Evolutionary conservation across 2,888 invertebrate species (phyloP).

Genomic region (Eupithecia subfuscata): DNA sequence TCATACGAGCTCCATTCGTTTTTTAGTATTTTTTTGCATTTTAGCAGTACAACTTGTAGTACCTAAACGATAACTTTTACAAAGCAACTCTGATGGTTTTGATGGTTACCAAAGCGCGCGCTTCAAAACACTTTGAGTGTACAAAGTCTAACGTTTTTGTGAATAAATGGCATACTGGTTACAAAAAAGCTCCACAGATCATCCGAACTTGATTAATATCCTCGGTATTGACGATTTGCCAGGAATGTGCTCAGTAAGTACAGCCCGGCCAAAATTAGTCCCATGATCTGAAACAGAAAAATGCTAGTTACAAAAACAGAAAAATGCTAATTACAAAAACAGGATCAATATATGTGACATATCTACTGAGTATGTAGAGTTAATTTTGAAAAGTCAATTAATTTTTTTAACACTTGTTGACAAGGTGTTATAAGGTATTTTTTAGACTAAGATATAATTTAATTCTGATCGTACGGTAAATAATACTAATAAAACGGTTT

Average conservation of each 20-base stretch:
- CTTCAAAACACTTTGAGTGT: background rate
- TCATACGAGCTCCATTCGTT: background rate
- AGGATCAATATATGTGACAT: no score
- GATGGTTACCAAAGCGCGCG: background rate
- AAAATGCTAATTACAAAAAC: background rate
- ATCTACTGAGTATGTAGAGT: no score
- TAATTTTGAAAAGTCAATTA: no score
- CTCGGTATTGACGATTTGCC: conserved; percentile 90
- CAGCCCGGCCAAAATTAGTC: conserved; percentile 87
- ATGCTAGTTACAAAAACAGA: background rate
- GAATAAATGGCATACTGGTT: background rate
- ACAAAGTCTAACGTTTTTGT: background rate
- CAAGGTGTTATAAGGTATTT: no score
- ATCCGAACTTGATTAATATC: conserved; percentile 71
- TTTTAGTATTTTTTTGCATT: background rate
- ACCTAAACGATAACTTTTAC: background rate
- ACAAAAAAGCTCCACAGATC: background rate
- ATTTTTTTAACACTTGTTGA: no score
- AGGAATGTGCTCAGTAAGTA: conserved; percentile 91
- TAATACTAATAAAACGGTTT: no score
- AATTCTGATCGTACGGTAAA: no score
- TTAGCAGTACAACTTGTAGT: background rate
- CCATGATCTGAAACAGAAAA: conserved; percentile 86
- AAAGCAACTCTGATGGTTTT: background rate
- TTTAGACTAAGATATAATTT: no score